These are phyloP conservation scores for Phalacrocorax brasilianus DNA, from an alignment of 2,113 vertebrate genomes.

Conservation along the genomic window DNA sequence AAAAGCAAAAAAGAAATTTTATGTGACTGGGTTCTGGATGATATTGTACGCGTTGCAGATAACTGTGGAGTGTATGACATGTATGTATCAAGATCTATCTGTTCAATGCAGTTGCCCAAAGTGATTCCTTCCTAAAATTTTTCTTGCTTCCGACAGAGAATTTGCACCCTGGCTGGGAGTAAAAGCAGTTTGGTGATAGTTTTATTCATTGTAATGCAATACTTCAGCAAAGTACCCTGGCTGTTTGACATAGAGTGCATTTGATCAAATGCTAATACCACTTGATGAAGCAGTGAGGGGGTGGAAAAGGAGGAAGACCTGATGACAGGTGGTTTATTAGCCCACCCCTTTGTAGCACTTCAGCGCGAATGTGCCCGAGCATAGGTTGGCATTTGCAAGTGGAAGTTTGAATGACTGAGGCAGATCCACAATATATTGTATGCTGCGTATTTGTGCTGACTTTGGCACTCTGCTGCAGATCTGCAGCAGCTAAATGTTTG, in stretches of 20 bases:
- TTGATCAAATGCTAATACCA: not conserved
- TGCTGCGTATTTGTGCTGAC: not conserved
- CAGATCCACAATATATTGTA: not conserved
- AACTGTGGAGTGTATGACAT: not conserved
- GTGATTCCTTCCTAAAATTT: not conserved
- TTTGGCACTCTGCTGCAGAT: not conserved
- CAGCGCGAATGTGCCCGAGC: fast-evolving
- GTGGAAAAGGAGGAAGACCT: not conserved
- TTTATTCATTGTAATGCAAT: slow-evolving; percentile 33
- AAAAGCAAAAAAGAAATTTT: not conserved
- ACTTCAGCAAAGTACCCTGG: not conserved
- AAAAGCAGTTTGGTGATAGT: not conserved
- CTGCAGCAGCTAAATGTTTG: not conserved
- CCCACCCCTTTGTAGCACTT: not conserved
- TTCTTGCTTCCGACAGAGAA: not conserved
- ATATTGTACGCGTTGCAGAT: fast-evolving
- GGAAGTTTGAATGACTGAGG: not conserved
- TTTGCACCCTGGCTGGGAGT: not conserved
- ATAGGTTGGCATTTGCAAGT: not conserved
- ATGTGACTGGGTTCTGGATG: fast-evolving
- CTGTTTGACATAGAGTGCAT: slow-evolving; percentile 2
- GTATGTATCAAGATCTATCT: fast-evolving
- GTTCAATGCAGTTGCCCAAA: not conserved
- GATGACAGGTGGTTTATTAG: not conserved
- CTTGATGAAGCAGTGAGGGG: not conserved